Evolutionary conservation across 2,113 vertebrate species (phyloP).

Genomic region (Sylvia atricapilla): DNA sequence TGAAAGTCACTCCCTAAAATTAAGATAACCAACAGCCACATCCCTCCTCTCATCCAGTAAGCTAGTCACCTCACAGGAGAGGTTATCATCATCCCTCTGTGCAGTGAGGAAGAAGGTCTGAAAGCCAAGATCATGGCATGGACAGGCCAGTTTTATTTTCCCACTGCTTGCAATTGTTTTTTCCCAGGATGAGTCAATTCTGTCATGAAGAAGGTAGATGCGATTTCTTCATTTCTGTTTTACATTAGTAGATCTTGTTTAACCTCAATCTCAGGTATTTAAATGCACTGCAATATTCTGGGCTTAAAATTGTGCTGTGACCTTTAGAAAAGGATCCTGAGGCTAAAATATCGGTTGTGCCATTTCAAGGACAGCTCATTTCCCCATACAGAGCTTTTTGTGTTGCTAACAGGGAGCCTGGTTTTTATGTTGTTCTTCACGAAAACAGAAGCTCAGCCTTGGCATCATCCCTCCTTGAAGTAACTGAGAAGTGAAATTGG

Average conservation of each 20-base stretch:
- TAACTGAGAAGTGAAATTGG: background rate
- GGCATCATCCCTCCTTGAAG: constrained; percentile 1
- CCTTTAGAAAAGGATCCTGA: constrained; percentile 42
- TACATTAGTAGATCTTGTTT: background rate
- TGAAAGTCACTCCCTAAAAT: background rate
- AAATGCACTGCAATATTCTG: background rate
- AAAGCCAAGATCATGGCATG: background rate
- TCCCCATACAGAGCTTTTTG: constrained; percentile 1
- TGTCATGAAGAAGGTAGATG: background rate
- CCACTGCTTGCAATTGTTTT: background rate
- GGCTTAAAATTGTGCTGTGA: background rate
- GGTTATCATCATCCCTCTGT: background rate
- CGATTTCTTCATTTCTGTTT: constrained; percentile 21
- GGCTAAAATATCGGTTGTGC: constrained; percentile 31
- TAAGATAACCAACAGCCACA: background rate
- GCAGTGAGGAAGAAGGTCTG: background rate
- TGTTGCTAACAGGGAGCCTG: constrained; percentile 28
- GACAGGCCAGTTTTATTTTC: background rate
- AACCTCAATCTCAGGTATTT: background rate
- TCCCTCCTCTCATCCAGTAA: background rate
- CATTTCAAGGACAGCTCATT: constrained; percentile 21
- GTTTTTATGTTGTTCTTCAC: background rate
- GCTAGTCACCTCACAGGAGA: background rate
- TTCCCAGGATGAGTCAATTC: background rate
- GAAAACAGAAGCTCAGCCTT: constrained; percentile 18